phyloP scores from a whole-genome alignment of 2,797 vertebrate species.

The Melanotaenia nigrans region DNA sequence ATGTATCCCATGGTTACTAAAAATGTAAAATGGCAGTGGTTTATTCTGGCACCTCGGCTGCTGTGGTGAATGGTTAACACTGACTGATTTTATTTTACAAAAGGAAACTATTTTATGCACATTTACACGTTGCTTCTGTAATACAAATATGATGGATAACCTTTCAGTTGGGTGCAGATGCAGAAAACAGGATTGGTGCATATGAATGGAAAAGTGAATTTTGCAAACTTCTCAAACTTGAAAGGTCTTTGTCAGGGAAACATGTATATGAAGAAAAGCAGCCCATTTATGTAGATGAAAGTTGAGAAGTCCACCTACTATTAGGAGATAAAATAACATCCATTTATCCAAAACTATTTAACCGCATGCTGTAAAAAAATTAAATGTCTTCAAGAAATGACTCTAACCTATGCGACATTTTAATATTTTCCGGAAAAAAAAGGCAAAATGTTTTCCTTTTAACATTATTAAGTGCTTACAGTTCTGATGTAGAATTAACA shows the following conservation, averaged over 20 bases:
- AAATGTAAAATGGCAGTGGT: not conserved
- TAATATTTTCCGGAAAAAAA: conserved; percentile 15
- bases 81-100: not conserved
- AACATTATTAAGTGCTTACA: conserved; percentile 16
- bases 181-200: not conserved
- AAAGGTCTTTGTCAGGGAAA: conserved; percentile 13
- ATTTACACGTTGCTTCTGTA: conserved; percentile 12
- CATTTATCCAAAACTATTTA: not conserved
- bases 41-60: not conserved
- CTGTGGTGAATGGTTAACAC: not conserved
- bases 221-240: not conserved
- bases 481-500: conserved; percentile 44
- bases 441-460: conserved; percentile 7
- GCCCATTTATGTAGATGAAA: not conserved
- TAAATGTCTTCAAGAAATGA: conserved; percentile 8
- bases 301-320: not conserved
- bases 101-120: conserved; percentile 1
- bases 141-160: not conserved
- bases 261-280: conserved; percentile 8
- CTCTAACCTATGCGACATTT: conserved; percentile 14
- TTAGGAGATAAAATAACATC: not conserved
- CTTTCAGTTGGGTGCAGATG: conserved; percentile 9
- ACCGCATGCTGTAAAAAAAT: conserved; percentile 2
- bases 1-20: not conserved
- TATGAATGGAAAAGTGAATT: conserved; percentile 1